phyloP scores from a whole-genome alignment of 2,888 invertebrate genomes.

The Chydorus sphaericus region DNA sequence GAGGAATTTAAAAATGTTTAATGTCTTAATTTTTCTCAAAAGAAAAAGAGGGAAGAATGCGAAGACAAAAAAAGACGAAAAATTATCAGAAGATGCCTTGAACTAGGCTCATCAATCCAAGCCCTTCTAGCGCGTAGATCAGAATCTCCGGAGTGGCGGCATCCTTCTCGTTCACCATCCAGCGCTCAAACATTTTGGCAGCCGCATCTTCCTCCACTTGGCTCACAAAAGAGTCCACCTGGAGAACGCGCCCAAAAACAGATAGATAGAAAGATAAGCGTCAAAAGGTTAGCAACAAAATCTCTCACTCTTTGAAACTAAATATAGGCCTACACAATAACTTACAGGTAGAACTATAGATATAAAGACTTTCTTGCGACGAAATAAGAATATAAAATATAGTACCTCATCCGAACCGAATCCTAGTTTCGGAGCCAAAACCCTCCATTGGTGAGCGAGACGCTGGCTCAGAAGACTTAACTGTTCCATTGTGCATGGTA shows the following conservation, averaged over 20 bases:
- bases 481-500: constrained; percentile 34
- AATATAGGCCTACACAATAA: too few species aligned
- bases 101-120: constrained; percentile 53
- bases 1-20: too few species aligned
- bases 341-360: too few species aligned
- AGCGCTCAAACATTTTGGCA: constrained; percentile 60
- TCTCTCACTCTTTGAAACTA: too few species aligned
- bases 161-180: constrained; percentile 67
- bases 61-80: neutral
- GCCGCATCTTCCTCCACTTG: constrained; percentile 37
- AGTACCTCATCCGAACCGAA: constrained; percentile 38
- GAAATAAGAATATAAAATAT: too few species aligned
- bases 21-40: too few species aligned
- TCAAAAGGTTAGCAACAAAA: too few species aligned
- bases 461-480: constrained; percentile 24
- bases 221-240: constrained; percentile 59
- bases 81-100: constrained; percentile 19
- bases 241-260: constrained; percentile 17
- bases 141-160: constrained; percentile 71
- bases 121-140: constrained; percentile 59
- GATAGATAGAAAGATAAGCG: too few species aligned
- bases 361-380: too few species aligned
- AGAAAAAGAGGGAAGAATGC: too few species aligned
- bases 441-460: constrained; percentile 65
- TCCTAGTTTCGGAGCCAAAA: constrained; percentile 60